A percentile compares a stretch with the other conserved stretches of the same genome.
Evolutionary conservation across 2,113 vertebrate species (phyloP).

Genomic region (Steatornis caripensis): DNA sequence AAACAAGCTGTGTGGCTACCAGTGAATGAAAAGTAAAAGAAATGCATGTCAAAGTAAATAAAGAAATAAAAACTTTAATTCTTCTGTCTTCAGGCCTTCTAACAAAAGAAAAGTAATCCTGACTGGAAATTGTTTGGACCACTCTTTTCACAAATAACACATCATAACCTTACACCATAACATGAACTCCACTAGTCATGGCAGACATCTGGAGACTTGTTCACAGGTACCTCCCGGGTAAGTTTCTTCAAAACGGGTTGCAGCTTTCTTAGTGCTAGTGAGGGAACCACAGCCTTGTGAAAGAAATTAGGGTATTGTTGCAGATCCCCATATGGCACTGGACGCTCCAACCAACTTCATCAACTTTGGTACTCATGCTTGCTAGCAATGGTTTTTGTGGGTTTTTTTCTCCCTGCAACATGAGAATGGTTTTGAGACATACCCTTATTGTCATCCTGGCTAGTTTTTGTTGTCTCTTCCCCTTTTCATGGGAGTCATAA

Average conservation of each 20-base stretch:
- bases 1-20: neutral
- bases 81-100: neutral
- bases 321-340: neutral
- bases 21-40: neutral
- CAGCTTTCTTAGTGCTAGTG: neutral
- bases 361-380: neutral
- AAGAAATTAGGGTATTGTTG: neutral
- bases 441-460: neutral
- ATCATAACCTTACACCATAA: neutral
- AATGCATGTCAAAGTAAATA: neutral
- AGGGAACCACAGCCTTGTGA: neutral
- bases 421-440: neutral
- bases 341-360: neutral
- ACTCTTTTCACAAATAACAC: neutral
- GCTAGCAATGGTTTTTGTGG: neutral
- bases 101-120: neutral
- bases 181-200: neutral
- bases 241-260: neutral
- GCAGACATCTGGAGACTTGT: neutral
- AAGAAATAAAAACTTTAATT: neutral
- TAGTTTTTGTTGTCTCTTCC: neutral
- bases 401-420: neutral
- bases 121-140: neutral
- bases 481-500: neutral
- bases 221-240: neutral